A percentile compares a stretch with the other conserved stretches of the same genome.
phyloP scores from a whole-genome alignment of 2,888 invertebrate genomes.

The Aleiodes leptofemur region DNA sequence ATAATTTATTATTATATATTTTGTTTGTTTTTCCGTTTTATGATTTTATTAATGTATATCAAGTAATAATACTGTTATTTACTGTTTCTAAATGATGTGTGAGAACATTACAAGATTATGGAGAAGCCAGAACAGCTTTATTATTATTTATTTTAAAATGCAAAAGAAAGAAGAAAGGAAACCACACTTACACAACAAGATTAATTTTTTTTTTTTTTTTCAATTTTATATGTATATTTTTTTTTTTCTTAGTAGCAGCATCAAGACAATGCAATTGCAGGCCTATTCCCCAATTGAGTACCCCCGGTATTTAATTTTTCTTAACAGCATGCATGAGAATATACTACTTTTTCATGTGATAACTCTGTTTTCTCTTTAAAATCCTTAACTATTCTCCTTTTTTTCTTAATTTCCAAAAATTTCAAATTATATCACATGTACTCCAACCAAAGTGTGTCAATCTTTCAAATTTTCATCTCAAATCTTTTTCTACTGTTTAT shows the following conservation, averaged over 20 bases:
- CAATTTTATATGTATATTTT: background rate
- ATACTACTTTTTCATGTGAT: too few relatives aligned
- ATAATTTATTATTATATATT: conserved; percentile 72
- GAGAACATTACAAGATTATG: conserved; percentile 31
- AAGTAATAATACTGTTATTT: conserved; percentile 51
- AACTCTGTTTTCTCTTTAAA: too few relatives aligned
- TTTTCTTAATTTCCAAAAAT: too few relatives aligned
- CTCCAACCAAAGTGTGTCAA: conserved; percentile 23
- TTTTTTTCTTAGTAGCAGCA: conserved; percentile 5
- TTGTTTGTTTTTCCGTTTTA: conserved; percentile 74
- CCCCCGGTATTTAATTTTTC: too few relatives aligned
- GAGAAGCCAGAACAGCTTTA: conserved; percentile 33
- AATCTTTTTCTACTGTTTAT: background rate
- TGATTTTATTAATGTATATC: conserved; percentile 70
- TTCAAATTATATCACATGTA: background rate
- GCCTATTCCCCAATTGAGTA: too few relatives aligned
- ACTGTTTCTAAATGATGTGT: conserved; percentile 43
- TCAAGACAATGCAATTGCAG: too few relatives aligned
- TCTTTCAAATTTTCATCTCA: background rate
- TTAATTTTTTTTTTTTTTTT: too few relatives aligned
- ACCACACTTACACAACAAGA: too few relatives aligned
- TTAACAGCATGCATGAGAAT: too few relatives aligned
- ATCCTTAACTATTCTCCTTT: too few relatives aligned
- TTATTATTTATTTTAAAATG: conserved; percentile 14
- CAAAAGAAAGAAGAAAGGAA: too few relatives aligned